A percentile compares a stretch with the other conserved stretches of the same genome.
These are phyloP conservation scores for Tenthredo scrophulariae DNA, from an alignment of 2,888 invertebrate genomes.

Conservation along the genomic window DNA sequence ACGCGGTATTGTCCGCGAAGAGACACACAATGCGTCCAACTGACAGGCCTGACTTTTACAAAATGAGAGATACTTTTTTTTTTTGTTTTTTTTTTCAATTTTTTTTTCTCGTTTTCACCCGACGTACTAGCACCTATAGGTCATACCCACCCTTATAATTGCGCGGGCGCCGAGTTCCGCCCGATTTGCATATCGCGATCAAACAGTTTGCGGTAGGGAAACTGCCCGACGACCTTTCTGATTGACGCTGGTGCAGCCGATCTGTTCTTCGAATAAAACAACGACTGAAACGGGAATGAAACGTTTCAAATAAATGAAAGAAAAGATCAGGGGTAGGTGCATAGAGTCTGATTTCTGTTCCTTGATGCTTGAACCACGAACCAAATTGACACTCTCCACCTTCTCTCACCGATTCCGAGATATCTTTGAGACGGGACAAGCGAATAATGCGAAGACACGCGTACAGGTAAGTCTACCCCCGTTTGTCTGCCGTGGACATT, in stretches of 20 bases:
- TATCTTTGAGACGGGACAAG: not conserved
- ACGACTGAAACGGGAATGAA: not conserved
- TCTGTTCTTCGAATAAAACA: not conserved
- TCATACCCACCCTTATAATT: conserved; percentile 35
- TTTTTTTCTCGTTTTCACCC: not conserved
- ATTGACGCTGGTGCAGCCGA: not conserved
- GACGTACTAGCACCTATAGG: not conserved
- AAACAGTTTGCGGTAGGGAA: conserved; percentile 22
- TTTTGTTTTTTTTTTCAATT: not conserved
- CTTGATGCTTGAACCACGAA: not conserved
- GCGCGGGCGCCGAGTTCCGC: conserved; percentile 31
- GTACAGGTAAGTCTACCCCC: conserved; percentile 52
- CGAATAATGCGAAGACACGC: conserved; percentile 29
- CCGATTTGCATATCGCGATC: conserved; percentile 49
- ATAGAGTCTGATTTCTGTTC: not conserved
- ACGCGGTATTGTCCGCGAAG: conserved; percentile 71
- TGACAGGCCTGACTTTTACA: conserved; percentile 75
- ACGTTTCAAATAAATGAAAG: not conserved
- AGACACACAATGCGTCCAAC: conserved; percentile 74
- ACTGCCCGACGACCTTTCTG: conserved; percentile 2
- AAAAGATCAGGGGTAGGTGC: not conserved
- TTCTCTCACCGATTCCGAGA: not conserved
- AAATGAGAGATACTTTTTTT: conserved; percentile 58
- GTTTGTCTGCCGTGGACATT: conserved; percentile 81
- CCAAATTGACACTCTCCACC: not conserved